Conservation (phyloP, 2,797 vertebrate genomes). For the Mus minutoides region DNA sequence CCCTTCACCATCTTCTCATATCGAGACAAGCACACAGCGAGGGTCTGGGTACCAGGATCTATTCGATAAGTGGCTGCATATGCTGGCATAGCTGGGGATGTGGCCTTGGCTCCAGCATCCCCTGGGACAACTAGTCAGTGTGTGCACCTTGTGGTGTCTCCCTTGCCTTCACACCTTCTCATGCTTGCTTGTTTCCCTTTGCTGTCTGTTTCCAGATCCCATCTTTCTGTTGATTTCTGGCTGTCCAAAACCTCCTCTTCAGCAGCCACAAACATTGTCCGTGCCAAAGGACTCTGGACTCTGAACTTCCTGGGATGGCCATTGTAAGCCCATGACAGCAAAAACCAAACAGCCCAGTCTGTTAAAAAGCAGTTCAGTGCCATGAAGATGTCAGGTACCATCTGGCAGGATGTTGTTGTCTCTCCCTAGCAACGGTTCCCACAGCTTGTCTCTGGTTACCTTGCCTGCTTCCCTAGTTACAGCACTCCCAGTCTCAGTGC, state of each 20-base stretch:
- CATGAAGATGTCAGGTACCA: constrained; percentile 64
- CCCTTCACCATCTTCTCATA: not conserved
- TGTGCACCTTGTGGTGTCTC: not conserved
- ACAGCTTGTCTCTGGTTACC: constrained; percentile 58
- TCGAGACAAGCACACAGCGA: not conserved
- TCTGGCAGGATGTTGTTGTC: constrained; percentile 68
- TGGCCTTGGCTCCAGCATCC: rapidly evolving
- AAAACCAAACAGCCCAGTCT: constrained; percentile 20
- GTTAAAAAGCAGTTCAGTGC: constrained; percentile 22
- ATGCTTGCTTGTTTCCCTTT: not conserved
- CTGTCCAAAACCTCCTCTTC: not conserved
- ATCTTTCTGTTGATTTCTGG: not conserved
- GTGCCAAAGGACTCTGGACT: not conserved
- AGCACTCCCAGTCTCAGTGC: not conserved
- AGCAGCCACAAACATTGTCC: not conserved
- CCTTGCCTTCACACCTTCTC: not conserved
- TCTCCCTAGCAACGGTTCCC: constrained; percentile 75
- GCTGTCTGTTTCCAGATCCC: not conserved
- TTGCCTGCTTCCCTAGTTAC: constrained; percentile 71
- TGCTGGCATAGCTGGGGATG: rapidly evolving
- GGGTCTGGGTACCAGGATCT: not conserved
- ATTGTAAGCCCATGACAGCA: not conserved
- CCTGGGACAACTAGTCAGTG: not conserved
- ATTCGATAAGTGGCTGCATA: not conserved
- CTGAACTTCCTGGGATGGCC: not conserved